Conservation (phyloP, 2,113 vertebrate species). For the Phrynosoma blainvillii region DNA sequence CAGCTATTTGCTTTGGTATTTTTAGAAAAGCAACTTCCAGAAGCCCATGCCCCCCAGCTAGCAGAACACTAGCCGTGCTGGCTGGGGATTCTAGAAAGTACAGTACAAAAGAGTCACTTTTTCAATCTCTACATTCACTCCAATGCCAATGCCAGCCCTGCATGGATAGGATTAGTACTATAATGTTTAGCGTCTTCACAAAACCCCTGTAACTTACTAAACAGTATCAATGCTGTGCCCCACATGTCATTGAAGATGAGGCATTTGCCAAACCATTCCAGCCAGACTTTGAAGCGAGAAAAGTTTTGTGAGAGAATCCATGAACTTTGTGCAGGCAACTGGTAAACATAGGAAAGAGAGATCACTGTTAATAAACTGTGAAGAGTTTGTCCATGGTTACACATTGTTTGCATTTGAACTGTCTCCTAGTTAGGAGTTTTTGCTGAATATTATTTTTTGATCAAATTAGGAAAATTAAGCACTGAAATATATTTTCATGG, state of each 20-base stretch:
- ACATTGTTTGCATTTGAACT: conserved; percentile 6
- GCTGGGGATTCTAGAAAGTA: no score
- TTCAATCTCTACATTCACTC: no score
- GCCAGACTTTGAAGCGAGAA: background rate
- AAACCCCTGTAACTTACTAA: background rate
- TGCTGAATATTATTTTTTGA: conserved; percentile 2
- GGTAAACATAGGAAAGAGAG: background rate
- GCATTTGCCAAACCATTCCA: background rate
- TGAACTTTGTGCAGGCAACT: conserved; percentile 5
- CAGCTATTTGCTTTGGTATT: background rate
- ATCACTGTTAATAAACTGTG: conserved; percentile 4
- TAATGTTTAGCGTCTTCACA: background rate
- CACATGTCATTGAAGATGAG: background rate
- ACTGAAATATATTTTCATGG: background rate
- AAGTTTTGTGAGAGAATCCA: background rate
- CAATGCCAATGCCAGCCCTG: background rate
- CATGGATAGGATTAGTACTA: background rate
- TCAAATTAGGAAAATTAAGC: background rate
- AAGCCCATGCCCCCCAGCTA: no score
- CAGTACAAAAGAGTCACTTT: no score
- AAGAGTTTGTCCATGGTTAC: background rate
- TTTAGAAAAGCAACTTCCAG: background rate
- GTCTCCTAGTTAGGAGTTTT: background rate
- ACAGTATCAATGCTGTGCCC: background rate
- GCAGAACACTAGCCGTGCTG: no score